A percentile compares a stretch with the other conserved stretches of the same genome.
Evolutionary conservation across 2,797 vertebrate genomes (phyloP).

Genomic region (Mus minutoides): DNA sequence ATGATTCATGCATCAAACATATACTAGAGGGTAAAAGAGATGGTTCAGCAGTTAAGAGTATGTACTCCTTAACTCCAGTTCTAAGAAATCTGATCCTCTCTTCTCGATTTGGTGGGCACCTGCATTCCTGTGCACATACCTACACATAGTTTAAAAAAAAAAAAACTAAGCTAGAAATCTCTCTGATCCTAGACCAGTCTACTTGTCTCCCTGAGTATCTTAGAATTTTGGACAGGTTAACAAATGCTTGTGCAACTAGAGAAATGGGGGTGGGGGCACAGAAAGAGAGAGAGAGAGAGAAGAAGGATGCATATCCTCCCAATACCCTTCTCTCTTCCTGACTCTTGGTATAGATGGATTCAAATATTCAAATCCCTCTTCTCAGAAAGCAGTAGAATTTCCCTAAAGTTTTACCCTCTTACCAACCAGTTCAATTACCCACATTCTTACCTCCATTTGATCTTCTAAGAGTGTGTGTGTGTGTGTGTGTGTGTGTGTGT

Average conservation of each 20-base stretch:
- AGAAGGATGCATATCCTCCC: neutral
- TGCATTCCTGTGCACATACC: neutral
- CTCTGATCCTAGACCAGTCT: constrained; percentile 2
- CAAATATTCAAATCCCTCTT: neutral
- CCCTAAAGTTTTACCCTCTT: neutral
- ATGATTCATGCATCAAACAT: constrained; percentile 41
- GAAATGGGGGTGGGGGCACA: neutral
- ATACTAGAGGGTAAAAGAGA: neutral
- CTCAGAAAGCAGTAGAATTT: constrained; percentile 38
- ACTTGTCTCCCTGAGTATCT: neutral
- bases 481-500: neutral
- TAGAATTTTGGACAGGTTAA: neutral
- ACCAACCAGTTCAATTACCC: neutral
- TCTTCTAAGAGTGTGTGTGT: neutral
- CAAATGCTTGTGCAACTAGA: neutral
- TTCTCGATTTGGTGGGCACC: neutral
- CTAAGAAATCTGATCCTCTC: neutral
- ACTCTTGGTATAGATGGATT: neutral
- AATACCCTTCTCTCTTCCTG: neutral
- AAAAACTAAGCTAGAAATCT: constrained; percentile 9
- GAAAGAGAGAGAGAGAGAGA: no score
- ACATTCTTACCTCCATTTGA: neutral
- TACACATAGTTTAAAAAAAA: neutral
- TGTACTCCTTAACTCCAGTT: neutral
- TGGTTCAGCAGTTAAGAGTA: neutral